Conservation (phyloP, 2,888 invertebrate species). For the Cheilosia grossa region DNA sequence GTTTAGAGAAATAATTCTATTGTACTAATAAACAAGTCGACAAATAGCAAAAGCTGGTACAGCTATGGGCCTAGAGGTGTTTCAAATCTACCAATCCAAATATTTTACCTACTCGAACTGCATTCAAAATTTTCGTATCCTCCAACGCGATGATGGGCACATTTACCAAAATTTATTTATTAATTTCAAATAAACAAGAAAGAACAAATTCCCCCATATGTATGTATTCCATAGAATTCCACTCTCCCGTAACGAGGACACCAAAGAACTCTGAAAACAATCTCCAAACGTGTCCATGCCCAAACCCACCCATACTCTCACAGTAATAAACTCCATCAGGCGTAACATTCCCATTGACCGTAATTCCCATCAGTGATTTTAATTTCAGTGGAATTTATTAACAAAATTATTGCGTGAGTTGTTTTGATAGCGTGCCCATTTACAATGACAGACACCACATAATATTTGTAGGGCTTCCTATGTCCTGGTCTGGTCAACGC, state of each 20-base stretch:
- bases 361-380: constrained; percentile 70
- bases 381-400: constrained; percentile 69
- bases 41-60: too few relatives aligned
- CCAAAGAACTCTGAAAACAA: background rate
- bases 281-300: background rate
- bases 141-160: too few relatives aligned
- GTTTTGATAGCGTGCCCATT: constrained; percentile 66
- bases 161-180: too few relatives aligned
- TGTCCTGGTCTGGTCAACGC: background rate
- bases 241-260: background rate
- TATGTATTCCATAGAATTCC: background rate
- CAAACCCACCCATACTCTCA: background rate
- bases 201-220: background rate
- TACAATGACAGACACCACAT: constrained; percentile 51
- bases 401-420: constrained; percentile 67
- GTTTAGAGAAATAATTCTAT: too few relatives aligned
- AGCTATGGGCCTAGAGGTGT: too few relatives aligned
- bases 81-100: too few relatives aligned
- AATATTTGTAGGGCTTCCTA: constrained; percentile 46
- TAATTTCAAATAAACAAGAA: background rate
- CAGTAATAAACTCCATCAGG: constrained; percentile 55
- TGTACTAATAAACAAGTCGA: too few relatives aligned
- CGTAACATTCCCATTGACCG: constrained; percentile 61
- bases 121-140: too few relatives aligned
- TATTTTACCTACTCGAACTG: too few relatives aligned